phyloP scores from a whole-genome alignment of 2,113 vertebrate genomes.

The Epinephelus lanceolatus region DNA sequence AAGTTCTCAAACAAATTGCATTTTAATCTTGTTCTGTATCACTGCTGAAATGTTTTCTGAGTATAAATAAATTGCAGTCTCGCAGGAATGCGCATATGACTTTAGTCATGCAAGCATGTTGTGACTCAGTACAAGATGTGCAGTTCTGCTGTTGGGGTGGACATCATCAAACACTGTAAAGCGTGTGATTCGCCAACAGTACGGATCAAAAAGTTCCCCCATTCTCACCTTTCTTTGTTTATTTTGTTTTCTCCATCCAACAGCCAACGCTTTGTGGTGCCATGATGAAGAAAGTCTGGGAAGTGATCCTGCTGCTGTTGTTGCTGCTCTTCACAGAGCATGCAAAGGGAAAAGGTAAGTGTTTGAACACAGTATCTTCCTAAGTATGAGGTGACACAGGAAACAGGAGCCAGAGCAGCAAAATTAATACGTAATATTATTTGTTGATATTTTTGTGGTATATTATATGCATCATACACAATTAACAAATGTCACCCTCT shows the following conservation, averaged over 20 bases:
- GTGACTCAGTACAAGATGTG: slow-evolving; percentile 20
- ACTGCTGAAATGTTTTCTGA: background rate
- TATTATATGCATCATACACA: background rate
- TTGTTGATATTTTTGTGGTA: background rate
- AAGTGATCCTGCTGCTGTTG: slow-evolving; percentile 43
- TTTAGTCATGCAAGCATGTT: slow-evolving; percentile 16
- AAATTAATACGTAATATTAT: background rate
- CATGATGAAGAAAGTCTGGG: slow-evolving; percentile 64
- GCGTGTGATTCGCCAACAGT: background rate
- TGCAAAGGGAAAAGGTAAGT: slow-evolving; percentile 68
- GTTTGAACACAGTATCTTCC: background rate
- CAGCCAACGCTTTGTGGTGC: slow-evolving; percentile 49
- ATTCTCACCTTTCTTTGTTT: slow-evolving; percentile 27
- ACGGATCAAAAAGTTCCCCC: background rate
- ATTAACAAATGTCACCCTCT: background rate
- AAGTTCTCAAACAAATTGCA: background rate
- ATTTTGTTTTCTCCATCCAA: slow-evolving; percentile 11
- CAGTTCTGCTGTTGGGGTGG: background rate
- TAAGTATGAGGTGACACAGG: background rate
- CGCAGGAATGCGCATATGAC: background rate
- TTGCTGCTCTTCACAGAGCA: slow-evolving; percentile 36
- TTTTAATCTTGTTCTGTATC: background rate
- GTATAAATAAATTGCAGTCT: no score
- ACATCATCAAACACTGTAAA: background rate
- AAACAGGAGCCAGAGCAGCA: background rate